Conservation (phyloP, 2,113 vertebrate species). For the Heloderma charlesbogerti region DNA sequence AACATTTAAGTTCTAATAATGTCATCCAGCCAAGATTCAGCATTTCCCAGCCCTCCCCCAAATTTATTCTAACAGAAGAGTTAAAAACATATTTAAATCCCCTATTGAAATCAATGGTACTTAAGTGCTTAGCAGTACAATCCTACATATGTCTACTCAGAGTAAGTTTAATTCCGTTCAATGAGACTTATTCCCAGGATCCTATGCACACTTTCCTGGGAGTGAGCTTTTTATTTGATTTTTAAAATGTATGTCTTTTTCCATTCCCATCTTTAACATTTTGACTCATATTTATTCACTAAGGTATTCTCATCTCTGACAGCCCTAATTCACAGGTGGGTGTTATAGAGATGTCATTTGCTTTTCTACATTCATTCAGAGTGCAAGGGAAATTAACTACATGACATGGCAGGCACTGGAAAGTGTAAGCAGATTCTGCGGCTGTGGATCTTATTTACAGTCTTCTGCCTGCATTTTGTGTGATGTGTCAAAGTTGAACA, state of each 20-base stretch:
- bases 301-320: background rate
- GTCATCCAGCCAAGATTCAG: background rate
- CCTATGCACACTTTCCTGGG: background rate
- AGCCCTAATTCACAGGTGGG: no score
- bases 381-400: background rate
- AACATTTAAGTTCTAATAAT: background rate
- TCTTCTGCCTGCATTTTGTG: background rate
- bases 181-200: background rate
- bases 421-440: background rate
- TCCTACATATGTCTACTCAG: background rate
- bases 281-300: background rate
- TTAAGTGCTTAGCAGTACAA: background rate
- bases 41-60: background rate
- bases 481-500: background rate
- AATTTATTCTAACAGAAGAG: background rate
- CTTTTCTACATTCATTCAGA: background rate
- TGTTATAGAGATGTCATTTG: background rate
- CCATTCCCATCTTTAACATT: background rate
- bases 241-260: background rate
- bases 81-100: background rate
- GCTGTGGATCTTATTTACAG: background rate
- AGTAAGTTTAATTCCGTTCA: background rate
- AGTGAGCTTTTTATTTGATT: background rate
- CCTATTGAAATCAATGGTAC: background rate
- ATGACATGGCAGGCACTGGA: background rate